Evolutionary conservation across 2,113 vertebrate genomes (phyloP).

Genomic region (Malurus melanocephalus): DNA sequence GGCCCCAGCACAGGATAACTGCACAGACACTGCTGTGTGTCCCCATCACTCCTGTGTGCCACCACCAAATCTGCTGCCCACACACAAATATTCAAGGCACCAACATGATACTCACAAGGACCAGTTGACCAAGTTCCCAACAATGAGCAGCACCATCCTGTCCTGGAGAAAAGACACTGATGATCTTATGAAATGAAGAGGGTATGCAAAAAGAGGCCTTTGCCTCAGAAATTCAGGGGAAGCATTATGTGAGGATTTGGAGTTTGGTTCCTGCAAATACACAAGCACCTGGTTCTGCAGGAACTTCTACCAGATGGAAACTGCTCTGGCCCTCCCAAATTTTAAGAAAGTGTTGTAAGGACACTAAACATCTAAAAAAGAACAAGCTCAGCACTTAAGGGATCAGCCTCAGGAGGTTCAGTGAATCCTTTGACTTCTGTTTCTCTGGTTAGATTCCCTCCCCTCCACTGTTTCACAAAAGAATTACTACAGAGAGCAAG

Average conservation of each 20-base stretch:
- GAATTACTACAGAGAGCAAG: neutral
- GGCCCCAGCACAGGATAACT: neutral
- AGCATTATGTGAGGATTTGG: neutral
- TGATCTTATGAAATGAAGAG: neutral
- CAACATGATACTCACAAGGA: constrained; percentile 74
- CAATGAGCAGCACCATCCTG: constrained; percentile 79
- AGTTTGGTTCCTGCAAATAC: neutral
- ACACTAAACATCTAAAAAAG: neutral
- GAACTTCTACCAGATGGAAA: neutral
- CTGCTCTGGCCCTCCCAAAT: neutral
- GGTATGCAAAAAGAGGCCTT: neutral
- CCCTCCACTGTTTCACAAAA: neutral
- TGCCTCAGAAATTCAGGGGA: neutral
- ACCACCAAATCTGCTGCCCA: neutral
- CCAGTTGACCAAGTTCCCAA: constrained; percentile 81
- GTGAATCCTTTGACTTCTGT: neutral
- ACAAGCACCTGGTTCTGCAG: rapidly evolving
- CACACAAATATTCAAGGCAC: neutral
- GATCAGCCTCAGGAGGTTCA: neutral
- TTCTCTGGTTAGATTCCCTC: neutral
- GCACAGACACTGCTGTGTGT: neutral
- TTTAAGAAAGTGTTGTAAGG: neutral
- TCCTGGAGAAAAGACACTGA: constrained; percentile 65
- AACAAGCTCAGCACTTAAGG: neutral
- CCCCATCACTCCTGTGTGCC: neutral